These are phyloP conservation scores for Perizoma flavofasciatum DNA, from an alignment of 2,888 invertebrate species.

Conservation along the genomic window DNA sequence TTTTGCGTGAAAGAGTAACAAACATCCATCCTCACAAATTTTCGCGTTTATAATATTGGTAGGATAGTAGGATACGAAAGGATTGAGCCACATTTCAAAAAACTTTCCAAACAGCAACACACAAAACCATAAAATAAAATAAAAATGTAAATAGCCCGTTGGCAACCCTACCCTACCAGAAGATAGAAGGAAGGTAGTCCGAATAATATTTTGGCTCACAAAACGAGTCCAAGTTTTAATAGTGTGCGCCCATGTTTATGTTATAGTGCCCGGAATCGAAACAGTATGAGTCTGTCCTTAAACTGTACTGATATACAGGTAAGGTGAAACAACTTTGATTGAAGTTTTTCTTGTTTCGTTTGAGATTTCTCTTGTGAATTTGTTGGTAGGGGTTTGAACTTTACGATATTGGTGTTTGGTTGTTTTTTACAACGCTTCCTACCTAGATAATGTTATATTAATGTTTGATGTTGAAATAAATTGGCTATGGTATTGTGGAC, in stretches of 20 bases:
- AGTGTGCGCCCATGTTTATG: conserved; percentile 81
- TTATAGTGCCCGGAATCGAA: conserved; percentile 68
- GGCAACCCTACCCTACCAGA: conserved; percentile 69
- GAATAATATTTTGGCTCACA: conserved; percentile 83
- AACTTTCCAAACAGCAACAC: conserved; percentile 49
- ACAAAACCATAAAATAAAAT: conserved; percentile 61
- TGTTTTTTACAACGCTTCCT: background rate
- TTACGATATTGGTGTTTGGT: conserved; percentile 22
- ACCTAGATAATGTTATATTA: too few relatives aligned
- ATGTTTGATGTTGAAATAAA: too few relatives aligned
- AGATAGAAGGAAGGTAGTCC: conserved; percentile 78
- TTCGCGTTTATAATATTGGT: too few relatives aligned
- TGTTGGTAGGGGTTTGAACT: conserved; percentile 15
- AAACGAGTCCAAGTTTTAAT: conserved; percentile 83
- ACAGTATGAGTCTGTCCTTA: conserved; percentile 54
- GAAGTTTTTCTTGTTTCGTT: conserved; percentile 38
- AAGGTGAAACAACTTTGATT: conserved; percentile 39
- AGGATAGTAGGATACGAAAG: too few relatives aligned
- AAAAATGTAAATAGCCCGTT: conserved; percentile 70
- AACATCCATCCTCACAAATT: too few relatives aligned
- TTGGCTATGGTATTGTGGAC: too few relatives aligned
- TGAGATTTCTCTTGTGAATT: conserved; percentile 32
- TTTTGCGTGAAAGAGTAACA: too few relatives aligned
- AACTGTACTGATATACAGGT: conserved; percentile 47
- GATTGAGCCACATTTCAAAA: conserved; percentile 51